These are phyloP conservation scores for Nipponacmea schrenckii DNA, from an alignment of 2,888 invertebrate species.

Conservation along the genomic window DNA sequence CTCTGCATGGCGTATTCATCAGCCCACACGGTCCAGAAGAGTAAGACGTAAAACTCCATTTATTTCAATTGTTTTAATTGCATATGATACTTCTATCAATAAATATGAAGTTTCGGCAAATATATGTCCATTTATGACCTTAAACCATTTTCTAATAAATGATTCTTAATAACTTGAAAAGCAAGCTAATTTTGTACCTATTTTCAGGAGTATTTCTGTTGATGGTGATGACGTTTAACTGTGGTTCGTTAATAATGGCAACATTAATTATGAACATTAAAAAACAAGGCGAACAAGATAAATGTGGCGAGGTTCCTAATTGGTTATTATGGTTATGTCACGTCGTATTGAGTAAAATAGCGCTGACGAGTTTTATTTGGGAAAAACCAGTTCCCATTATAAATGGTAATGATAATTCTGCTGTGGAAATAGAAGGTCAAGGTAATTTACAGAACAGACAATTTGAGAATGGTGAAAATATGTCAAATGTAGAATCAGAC, in stretches of 20 bases:
- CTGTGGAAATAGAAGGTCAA: neutral
- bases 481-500: neutral
- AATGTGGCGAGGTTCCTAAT: slow-evolving; percentile 55
- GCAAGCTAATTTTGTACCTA: neutral
- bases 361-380: slow-evolving; percentile 44
- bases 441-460: neutral
- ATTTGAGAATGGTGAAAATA: neutral
- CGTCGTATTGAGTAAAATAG: slow-evolving; percentile 50
- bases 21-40: too few relatives aligned
- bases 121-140: too few relatives aligned
- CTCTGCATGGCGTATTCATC: too few relatives aligned
- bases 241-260: slow-evolving; percentile 65
- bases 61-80: too few relatives aligned
- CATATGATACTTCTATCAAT: too few relatives aligned
- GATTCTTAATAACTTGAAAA: too few relatives aligned
- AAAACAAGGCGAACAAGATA: slow-evolving; percentile 55
- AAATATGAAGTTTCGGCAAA: too few relatives aligned
- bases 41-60: too few relatives aligned
- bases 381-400: slow-evolving; percentile 21
- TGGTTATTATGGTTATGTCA: slow-evolving; percentile 54
- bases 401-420: neutral
- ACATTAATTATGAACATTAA: slow-evolving; percentile 66
- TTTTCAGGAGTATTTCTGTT: slow-evolving; percentile 62
- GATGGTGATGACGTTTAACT: slow-evolving; percentile 66
- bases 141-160: too few relatives aligned